phyloP scores from a whole-genome alignment of 1,140 invertebrate species.

The Solenopsis invicta region DNA sequence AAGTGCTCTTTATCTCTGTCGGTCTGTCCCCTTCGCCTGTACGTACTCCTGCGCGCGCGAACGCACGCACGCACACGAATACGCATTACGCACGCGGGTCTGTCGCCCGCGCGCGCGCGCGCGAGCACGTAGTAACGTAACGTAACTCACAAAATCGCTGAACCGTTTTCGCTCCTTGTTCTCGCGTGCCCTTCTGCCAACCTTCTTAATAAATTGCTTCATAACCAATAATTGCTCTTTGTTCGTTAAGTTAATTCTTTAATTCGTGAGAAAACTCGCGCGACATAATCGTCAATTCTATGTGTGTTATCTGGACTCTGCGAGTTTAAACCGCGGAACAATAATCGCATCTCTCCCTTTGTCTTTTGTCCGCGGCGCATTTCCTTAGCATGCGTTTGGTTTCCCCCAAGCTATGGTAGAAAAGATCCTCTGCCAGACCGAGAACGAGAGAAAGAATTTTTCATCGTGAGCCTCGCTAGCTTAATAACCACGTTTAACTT shows the following conservation, averaged over 20 bases:
- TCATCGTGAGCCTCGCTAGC: background rate
- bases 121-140: conserved; percentile 30
- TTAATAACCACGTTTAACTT: background rate
- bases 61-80: conserved; percentile 50
- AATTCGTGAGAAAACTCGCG: background rate
- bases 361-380: background rate
- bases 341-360: background rate
- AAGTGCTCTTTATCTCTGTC: conserved; percentile 87
- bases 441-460: background rate
- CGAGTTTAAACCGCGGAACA: background rate
- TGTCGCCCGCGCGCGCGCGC: background rate
- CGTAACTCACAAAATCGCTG: conserved; percentile 35
- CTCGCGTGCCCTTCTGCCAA: background rate
- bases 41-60: conserved; percentile 67
- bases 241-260: conserved; percentile 1
- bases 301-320: background rate
- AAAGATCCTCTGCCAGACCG: background rate
- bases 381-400: background rate
- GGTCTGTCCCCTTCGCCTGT: conserved; percentile 84
- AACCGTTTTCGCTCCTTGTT: conserved; percentile 32
- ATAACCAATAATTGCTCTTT: background rate
- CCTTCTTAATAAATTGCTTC: conserved; percentile 28
- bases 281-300: background rate
- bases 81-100: background rate
- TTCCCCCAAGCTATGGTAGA: background rate